These are phyloP conservation scores for Rhyacophila evoluta DNA, from an alignment of 2,888 invertebrate species.

Conservation along the genomic window DNA sequence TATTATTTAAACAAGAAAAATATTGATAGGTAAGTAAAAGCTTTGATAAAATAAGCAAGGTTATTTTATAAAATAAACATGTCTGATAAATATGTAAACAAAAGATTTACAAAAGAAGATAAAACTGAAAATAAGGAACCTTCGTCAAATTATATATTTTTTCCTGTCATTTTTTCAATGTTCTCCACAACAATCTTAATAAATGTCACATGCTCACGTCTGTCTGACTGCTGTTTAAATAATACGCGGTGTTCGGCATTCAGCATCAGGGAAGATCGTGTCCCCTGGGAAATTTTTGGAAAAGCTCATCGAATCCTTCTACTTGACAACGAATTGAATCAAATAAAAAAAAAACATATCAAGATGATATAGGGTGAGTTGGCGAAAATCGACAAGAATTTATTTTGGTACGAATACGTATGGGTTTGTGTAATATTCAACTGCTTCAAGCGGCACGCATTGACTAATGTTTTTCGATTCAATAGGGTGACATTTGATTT, in stretches of 20 bases:
- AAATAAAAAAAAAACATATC: not conserved
- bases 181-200: constrained; percentile 4
- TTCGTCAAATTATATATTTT: not conserved
- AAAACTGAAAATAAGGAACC: not conserved
- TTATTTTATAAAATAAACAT: not conserved
- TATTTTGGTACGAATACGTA: not conserved
- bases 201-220: not conserved
- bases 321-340: constrained; percentile 38
- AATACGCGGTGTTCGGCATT: not conserved
- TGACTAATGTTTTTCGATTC: not conserved
- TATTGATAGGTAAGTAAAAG: no score
- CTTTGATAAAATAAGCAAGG: no score
- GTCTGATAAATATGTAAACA: not conserved
- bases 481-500: not conserved
- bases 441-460: not conserved
- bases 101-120: not conserved
- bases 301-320: constrained; percentile 39
- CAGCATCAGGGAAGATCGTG: constrained; percentile 1
- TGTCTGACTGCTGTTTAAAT: constrained; percentile 21
- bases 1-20: no score
- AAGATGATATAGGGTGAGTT: not conserved
- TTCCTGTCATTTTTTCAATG: constrained; percentile 19
- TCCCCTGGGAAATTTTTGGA: constrained; percentile 37
- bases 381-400: not conserved
- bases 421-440: not conserved